A percentile compares a stretch with the other conserved stretches of the same genome.
phyloP scores from a whole-genome alignment of 2,113 vertebrate species.

The Hypanus sabinus region DNA sequence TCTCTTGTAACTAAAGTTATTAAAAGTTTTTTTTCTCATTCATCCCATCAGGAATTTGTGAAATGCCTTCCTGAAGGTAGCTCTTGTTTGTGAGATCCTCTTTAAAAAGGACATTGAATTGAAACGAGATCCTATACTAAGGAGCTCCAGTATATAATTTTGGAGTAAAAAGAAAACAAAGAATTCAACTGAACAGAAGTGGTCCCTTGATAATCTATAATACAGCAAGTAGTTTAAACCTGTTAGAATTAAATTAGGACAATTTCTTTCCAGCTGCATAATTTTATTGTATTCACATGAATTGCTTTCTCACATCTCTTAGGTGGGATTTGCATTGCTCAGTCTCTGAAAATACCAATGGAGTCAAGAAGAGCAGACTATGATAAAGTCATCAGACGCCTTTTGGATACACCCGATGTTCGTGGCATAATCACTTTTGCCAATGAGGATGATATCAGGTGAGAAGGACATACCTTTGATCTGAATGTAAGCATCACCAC shows the following conservation, averaged over 20 bases:
- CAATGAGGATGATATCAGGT: slow-evolving; percentile 89
- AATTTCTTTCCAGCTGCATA: neutral
- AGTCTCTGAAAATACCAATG: slow-evolving; percentile 87
- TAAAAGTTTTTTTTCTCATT: neutral
- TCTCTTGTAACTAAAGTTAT: neutral
- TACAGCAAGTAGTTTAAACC: neutral
- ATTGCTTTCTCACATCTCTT: slow-evolving; percentile 41
- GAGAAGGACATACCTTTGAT: slow-evolving; percentile 39
- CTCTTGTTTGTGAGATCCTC: neutral
- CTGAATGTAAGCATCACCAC: neutral
- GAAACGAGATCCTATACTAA: neutral
- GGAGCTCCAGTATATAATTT: neutral
- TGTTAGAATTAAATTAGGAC: neutral
- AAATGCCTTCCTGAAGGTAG: neutral
- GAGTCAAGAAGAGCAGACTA: slow-evolving; percentile 78
- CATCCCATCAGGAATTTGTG: neutral
- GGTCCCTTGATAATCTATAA: neutral
- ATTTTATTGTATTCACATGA: neutral
- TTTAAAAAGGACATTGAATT: neutral
- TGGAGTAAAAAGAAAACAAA: too few relatives aligned
- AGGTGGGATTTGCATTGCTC: slow-evolving; percentile 93
- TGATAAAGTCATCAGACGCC: slow-evolving; percentile 78
- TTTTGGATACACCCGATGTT: slow-evolving; percentile 78
- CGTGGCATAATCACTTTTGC: slow-evolving; percentile 83
- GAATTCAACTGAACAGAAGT: neutral